A percentile compares a stretch with the other conserved stretches of the same genome.
Evolutionary conservation across 2,888 invertebrate genomes (phyloP).

Genomic region (Euphydryas editha): DNA sequence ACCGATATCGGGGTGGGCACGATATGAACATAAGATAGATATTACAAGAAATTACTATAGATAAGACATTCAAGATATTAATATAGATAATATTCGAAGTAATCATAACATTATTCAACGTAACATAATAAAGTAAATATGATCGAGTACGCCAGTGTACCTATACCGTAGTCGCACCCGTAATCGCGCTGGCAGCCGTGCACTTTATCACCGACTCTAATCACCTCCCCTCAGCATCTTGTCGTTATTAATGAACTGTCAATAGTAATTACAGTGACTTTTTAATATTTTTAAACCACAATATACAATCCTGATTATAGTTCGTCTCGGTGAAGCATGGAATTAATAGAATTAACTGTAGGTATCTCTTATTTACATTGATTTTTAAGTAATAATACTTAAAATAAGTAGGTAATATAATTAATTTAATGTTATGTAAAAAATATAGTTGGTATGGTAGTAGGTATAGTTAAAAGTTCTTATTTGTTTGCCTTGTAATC

Average conservation of each 20-base stretch:
- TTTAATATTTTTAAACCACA: constrained; percentile 28
- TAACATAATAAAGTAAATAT: constrained; percentile 55
- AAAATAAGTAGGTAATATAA: background rate
- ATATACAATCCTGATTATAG: constrained; percentile 8
- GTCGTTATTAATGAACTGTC: constrained; percentile 59
- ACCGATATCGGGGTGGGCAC: too few species aligned
- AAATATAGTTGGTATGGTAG: too few species aligned
- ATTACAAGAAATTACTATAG: too few species aligned
- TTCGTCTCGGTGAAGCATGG: constrained; percentile 4
- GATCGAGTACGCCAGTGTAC: background rate
- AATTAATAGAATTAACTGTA: background rate
- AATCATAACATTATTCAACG: constrained; percentile 58
- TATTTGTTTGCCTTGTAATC: too few species aligned
- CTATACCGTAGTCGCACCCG: constrained; percentile 42
- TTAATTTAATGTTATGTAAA: background rate
- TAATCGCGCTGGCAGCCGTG: constrained; percentile 76
- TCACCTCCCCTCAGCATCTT: constrained; percentile 56
- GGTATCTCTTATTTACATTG: background rate
- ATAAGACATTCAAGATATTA: too few species aligned
- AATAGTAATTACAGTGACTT: constrained; percentile 47
- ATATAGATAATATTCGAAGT: background rate
- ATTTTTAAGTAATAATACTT: background rate
- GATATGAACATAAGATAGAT: too few species aligned
- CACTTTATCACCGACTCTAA: constrained; percentile 78
- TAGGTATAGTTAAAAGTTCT: too few species aligned